These are phyloP conservation scores for Drosophila borealis DNA, from an alignment of 2,888 invertebrate species.

Conservation along the genomic window DNA sequence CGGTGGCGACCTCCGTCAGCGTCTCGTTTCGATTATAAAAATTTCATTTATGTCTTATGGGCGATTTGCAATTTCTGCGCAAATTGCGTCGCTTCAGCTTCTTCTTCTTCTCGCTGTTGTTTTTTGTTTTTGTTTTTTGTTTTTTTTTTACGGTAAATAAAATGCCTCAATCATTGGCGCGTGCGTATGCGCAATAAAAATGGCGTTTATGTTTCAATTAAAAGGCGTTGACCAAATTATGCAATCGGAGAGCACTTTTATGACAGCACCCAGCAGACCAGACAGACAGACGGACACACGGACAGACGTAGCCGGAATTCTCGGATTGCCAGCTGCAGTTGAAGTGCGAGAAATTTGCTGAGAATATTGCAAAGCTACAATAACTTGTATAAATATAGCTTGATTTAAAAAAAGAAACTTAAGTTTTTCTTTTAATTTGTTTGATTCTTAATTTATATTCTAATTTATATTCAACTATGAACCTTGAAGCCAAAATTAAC, in stretches of 20 bases:
- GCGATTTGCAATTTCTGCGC: constrained; percentile 77
- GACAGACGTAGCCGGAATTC: neutral
- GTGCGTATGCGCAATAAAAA: constrained; percentile 74
- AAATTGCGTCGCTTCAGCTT: constrained; percentile 52
- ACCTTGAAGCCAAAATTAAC: too few relatives aligned
- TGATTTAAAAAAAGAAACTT: too few relatives aligned
- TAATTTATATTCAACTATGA: too few relatives aligned
- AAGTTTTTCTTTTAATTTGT: too few relatives aligned
- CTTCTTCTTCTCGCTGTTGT: neutral
- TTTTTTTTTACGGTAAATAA: constrained; percentile 54
- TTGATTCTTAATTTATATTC: too few relatives aligned
- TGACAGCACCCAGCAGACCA: constrained; percentile 16
- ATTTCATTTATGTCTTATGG: constrained; percentile 79
- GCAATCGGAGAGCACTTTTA: constrained; percentile 39
- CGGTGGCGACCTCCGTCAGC: constrained; percentile 54
- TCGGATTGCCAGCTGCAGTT: constrained; percentile 2
- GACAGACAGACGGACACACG: neutral
- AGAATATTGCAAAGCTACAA: too few relatives aligned
- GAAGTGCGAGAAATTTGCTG: neutral
- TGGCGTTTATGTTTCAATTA: constrained; percentile 76
- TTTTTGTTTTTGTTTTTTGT: constrained; percentile 1
- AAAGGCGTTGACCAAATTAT: constrained; percentile 57
- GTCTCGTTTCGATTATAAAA: constrained; percentile 77
- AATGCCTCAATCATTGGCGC: constrained; percentile 71
- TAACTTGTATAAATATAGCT: neutral